Conservation (phyloP, 2,888 invertebrate genomes). For the Ormyrus labotus region DNA sequence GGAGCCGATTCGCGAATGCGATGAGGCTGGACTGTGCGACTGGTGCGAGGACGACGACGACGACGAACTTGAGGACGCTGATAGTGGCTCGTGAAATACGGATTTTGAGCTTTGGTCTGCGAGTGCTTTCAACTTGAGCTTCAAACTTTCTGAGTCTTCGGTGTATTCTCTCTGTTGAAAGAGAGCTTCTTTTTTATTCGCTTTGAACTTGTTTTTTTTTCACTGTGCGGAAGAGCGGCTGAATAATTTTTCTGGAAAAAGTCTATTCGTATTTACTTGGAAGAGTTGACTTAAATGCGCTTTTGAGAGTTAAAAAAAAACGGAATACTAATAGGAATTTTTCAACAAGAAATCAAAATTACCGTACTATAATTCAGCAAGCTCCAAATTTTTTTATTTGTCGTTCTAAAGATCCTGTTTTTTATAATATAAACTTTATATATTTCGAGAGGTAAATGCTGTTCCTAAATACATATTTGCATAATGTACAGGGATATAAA, state of each 20-base stretch:
- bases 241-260: no score
- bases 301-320: no score
- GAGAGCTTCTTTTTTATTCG: no score
- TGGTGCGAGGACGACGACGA: constrained; percentile 2
- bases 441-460: constrained; percentile 40
- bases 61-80: constrained; percentile 6
- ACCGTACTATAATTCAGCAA: no score
- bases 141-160: constrained; percentile 34
- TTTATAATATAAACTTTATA: not conserved
- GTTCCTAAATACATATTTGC: constrained; percentile 51
- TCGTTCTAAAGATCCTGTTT: not conserved
- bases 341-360: no score
- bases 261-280: no score
- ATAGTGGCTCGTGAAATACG: not conserved
- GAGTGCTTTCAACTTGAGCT: not conserved
- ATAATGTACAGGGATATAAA: constrained; percentile 50
- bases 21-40: constrained; percentile 5
- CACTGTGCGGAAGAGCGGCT: no score
- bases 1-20: constrained; percentile 31
- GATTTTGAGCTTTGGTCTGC: constrained; percentile 34
- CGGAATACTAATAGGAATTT: no score
- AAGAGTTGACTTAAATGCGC: no score
- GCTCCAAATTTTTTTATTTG: no score
- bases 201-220: not conserved
- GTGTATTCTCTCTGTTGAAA: no score